A percentile compares a stretch with the other conserved stretches of the same genome.
These are phyloP conservation scores for Taenaris catops DNA, from an alignment of 2,888 invertebrate genomes.

Conservation along the genomic window DNA sequence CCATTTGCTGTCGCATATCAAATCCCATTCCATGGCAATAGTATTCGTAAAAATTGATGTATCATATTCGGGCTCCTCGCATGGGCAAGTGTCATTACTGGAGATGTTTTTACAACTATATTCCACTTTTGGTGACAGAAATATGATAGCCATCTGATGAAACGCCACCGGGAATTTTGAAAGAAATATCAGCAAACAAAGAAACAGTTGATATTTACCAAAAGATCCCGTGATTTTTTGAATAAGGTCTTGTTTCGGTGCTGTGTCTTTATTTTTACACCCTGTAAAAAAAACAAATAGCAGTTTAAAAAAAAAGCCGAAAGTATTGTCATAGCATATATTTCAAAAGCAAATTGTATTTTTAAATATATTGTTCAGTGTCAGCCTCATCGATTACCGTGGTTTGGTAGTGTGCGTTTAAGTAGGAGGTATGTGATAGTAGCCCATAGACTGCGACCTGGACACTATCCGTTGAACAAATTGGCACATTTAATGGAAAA, in stretches of 20 bases:
- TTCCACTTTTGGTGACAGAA: constrained; percentile 61
- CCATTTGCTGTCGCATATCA: constrained; percentile 84
- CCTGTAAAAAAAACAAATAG: constrained; percentile 4
- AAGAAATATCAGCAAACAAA: constrained; percentile 55
- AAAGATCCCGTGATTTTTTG: constrained; percentile 66
- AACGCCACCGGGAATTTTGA: constrained; percentile 70
- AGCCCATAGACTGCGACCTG: no score
- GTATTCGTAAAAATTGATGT: constrained; percentile 83
- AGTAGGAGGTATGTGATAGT: no score
- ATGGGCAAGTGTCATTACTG: constrained; percentile 68
- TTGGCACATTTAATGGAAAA: no score
- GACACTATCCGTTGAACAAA: no score
- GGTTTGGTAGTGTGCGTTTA: no score
- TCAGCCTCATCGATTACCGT: no score
- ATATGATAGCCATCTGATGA: constrained; percentile 74
- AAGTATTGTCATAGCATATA: no score
- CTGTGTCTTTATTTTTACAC: not conserved
- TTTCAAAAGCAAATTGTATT: no score
- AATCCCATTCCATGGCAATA: constrained; percentile 86
- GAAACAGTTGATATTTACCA: constrained; percentile 70
- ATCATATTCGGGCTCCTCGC: constrained; percentile 80
- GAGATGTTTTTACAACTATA: constrained; percentile 40
- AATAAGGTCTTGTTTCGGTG: constrained; percentile 43
- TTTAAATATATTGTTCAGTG: no score
- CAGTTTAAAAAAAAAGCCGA: no score